These are phyloP conservation scores for Tragopan temminckii DNA, from an alignment of 2,797 vertebrate genomes.

Conservation along the genomic window DNA sequence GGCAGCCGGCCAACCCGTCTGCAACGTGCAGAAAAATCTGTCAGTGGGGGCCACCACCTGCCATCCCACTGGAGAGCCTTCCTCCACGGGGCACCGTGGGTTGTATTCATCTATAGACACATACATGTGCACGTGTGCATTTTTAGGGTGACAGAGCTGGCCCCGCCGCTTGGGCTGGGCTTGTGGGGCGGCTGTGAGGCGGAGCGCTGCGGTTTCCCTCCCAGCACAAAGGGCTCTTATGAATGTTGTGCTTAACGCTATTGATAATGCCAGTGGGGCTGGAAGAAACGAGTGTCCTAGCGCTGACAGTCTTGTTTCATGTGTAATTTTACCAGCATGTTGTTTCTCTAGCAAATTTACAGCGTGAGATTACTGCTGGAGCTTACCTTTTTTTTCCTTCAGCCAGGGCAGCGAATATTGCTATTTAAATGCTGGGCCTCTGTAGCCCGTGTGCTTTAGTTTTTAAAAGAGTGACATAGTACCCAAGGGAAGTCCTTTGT, in stretches of 20 bases:
- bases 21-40: constrained; percentile 66
- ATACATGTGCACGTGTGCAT: fast-evolving
- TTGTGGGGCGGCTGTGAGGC: background rate
- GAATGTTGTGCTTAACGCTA: background rate
- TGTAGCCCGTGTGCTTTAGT: background rate
- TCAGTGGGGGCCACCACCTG: constrained; percentile 39
- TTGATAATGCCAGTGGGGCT: fast-evolving
- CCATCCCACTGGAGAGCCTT: background rate
- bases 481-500: constrained; percentile 36
- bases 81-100: fast-evolving
- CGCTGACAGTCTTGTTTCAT: background rate
- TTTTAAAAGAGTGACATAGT: background rate
- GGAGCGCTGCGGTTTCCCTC: background rate
- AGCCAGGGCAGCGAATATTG: background rate
- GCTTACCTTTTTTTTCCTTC: constrained; percentile 32
- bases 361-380: constrained; percentile 9
- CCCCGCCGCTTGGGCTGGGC: background rate
- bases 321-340: background rate
- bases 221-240: background rate
- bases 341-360: constrained; percentile 37
- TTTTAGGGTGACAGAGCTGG: background rate
- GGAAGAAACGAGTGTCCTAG: background rate
- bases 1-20: constrained; percentile 82
- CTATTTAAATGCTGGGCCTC: constrained; percentile 17
- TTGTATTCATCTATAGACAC: fast-evolving